Evolutionary conservation across 1,140 invertebrate genomes (phyloP), one percentile per base, ranked within the genome.

Genomic region (Drosophila ananassae): DNA sequence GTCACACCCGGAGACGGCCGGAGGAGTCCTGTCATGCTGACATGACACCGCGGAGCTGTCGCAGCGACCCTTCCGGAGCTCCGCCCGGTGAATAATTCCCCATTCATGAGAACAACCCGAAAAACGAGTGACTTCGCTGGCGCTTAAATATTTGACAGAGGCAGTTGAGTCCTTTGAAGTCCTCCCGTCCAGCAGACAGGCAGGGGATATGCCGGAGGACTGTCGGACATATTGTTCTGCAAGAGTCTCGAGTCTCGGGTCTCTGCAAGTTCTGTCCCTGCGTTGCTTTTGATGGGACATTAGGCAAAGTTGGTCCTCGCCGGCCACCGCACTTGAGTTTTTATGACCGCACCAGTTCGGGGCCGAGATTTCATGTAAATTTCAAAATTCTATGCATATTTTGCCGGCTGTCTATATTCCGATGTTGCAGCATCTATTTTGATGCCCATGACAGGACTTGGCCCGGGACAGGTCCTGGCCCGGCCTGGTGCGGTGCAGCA

Each of bases 351-450:
- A 9, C 41, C 13, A 7, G 22, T 30, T 24, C 13, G 21, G 55
- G 32, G 47, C 53, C 39, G 47, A 30, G 53, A 48, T 61, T 57
- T 57, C 67, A 75, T 75, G 72, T 76, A 76, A 76, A 76, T 76
- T 75, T 76, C 9, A 76, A 76, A 85, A 87, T 87, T 85, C 74
- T 53, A 82, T 85, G 82, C 83, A 85, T 85, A 85, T 85, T 89
- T 82, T 77, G 54, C 51, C 48, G 74, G 71, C 77, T 71, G 17
- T 17, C 17, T 17, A 17, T 81, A 75, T 85, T 67, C 66, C 48
- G 47, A 37, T 62, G 64, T 69, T 48, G 32, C 66, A 54, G 44
- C 62, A 59, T 68, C 50, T 47, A 53, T 47, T 47, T 53, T 46
- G 32, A 52, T 68, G 1, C 34, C 47, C 10, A n/a, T 44, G 4